Evolutionary conservation across 2,888 invertebrate genomes (phyloP).

Genomic region (Fragum fragum): DNA sequence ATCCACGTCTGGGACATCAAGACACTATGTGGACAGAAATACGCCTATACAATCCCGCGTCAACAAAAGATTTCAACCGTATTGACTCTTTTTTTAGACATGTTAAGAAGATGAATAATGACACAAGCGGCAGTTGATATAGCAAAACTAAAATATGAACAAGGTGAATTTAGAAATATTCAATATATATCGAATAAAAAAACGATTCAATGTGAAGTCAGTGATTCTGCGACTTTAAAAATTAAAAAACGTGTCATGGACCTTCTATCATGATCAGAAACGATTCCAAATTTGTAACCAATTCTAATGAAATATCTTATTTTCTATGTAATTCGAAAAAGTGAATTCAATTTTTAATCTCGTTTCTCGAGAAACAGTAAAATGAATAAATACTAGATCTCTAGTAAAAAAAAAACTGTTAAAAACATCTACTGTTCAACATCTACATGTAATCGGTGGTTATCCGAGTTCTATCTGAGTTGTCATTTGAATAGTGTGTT

Average conservation of each 20-base stretch:
- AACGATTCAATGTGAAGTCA: constrained; percentile 6
- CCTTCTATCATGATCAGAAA: not conserved
- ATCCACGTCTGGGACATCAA: not conserved
- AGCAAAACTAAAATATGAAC: not conserved
- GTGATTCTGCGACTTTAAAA: not conserved
- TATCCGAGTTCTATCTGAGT: constrained; percentile 8
- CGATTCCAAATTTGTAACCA: constrained; percentile 4
- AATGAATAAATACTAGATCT: not conserved
- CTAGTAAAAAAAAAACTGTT: not conserved
- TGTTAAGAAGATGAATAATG: not conserved
- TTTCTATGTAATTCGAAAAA: constrained; percentile 8
- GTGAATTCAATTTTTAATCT: not conserved
- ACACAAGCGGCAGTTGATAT: constrained; percentile 1
- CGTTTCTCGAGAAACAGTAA: constrained; percentile 11
- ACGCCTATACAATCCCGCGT: not conserved
- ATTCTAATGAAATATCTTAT: not conserved
- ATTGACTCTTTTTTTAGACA: not conserved
- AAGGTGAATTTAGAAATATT: constrained; percentile 2
- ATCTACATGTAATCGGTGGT: not conserved
- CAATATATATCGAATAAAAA: constrained; percentile 7
- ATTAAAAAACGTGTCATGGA: constrained; percentile 15
- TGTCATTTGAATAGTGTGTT: not conserved
- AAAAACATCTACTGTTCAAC: constrained; percentile 8
- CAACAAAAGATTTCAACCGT: not conserved
- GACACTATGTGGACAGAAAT: not conserved